Conservation (phyloP, 2,113 vertebrate species). For the Neodontobutis hainanensis region DNA sequence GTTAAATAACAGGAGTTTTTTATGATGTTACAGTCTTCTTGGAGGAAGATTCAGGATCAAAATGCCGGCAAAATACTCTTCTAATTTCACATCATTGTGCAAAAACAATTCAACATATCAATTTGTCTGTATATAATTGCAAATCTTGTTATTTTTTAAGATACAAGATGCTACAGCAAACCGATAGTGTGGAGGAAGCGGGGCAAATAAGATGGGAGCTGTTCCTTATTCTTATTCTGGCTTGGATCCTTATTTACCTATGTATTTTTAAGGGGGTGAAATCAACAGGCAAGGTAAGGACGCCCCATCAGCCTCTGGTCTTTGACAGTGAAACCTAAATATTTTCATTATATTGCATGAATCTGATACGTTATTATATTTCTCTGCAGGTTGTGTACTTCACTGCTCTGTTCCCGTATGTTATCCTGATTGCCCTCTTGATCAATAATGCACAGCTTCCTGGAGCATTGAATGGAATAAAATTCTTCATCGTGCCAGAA, state of each 20-base stretch:
- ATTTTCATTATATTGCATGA: background rate
- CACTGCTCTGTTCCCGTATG: conserved; percentile 79
- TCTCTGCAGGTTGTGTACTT: conserved; percentile 79
- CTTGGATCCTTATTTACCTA: conserved; percentile 80
- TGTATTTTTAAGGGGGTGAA: conserved; percentile 82
- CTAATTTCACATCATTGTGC: too few species aligned
- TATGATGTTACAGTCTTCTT: background rate
- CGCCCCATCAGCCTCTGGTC: background rate
- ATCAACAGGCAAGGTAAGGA: conserved; percentile 78
- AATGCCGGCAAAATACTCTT: background rate
- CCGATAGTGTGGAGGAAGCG: conserved; percentile 65
- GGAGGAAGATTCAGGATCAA: background rate
- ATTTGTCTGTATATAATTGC: too few species aligned
- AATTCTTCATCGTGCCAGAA: conserved; percentile 76
- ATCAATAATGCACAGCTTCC: conserved; percentile 80
- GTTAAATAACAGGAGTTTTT: too few species aligned
- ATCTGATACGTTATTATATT: background rate
- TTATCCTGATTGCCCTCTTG: conserved; percentile 77
- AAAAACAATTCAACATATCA: too few species aligned
- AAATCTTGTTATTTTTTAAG: conserved; percentile 44
- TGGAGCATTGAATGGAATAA: conserved; percentile 75
- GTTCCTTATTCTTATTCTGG: conserved; percentile 73
- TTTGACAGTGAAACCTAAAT: background rate
- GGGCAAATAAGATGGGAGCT: conserved; percentile 77
- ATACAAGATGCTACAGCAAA: conserved; percentile 75